Evolutionary conservation across 2,797 vertebrate species (phyloP), one percentile per base, ranked within the genome.

Genomic region (Sorex maritimensis): DNA sequence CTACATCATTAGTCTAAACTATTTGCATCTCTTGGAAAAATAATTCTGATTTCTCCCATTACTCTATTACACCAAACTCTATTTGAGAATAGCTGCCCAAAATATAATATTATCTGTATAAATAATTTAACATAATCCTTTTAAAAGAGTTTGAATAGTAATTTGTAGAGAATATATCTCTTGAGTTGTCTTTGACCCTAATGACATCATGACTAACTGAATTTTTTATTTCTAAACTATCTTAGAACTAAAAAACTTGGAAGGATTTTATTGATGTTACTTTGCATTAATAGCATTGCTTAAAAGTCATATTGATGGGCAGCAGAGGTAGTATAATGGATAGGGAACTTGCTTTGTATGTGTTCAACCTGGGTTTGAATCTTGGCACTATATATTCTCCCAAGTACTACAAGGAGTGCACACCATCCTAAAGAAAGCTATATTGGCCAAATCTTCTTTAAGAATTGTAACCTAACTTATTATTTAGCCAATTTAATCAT

Each of bases 81-180:
- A 24, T 80, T 65, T 83, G 49, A 63, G 13, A 78, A 65, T 49
- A 73, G 11, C 12, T 5, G 41, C 14, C 15, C 81, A 73, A 65
- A 41, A 23, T 86, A 23, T 88, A 52, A 77, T 78, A 88, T 73
- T 91, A 77, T 38, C 86, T 81, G 49, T 10, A 23, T 61, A 77
- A 46, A 1, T 21, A 63, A 1, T 26, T 52, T 77, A 44, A 44
- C 7, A 44, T 44, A 44, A 44, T 44, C 5, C 34, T 52, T 26
- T 87, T 41, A 81, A 4, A 19, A 19, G 17, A 6, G 21, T 61
- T 17, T 41, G 83, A n/a, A 44, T 44, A 79, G 4, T 46, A 73
- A 81, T 86, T 12, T 55, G 74, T 28, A 21, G 49, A 73, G 34
- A 81, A 79, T 80, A 8, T 30, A 78, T 4, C 17, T 61, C 44